phyloP scores from a whole-genome alignment of 2,113 vertebrate genomes.

The Trogon surrucura region DNA sequence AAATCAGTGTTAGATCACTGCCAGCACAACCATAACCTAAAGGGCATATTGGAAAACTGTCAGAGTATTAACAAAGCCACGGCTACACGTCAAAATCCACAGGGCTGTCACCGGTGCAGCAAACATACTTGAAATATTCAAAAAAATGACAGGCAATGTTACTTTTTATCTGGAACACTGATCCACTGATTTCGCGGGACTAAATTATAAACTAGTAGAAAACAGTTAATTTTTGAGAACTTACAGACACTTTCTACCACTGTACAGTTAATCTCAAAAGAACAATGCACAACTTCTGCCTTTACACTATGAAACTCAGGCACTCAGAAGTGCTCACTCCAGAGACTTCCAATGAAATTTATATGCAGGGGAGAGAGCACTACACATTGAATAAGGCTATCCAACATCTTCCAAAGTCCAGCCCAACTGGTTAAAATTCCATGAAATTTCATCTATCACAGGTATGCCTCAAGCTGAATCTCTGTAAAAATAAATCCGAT shows the following conservation, averaged over 20 bases:
- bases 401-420: neutral
- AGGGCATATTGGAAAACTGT: neutral
- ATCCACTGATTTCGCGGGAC: neutral
- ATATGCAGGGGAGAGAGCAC: neutral
- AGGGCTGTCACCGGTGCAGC: neutral
- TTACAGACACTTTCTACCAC: neutral
- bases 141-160: neutral
- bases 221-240: neutral
- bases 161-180: neutral
- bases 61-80: neutral
- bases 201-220: neutral
- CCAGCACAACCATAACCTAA: neutral
- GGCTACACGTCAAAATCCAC: neutral
- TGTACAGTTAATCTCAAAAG: neutral
- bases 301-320: neutral
- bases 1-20: slow-evolving; percentile 1
- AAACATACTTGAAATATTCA: neutral
- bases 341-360: neutral
- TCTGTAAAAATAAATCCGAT: neutral
- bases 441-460: neutral
- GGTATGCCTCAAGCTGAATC: neutral
- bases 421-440: neutral
- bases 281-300: neutral
- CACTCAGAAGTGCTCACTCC: neutral
- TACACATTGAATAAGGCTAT: neutral